Evolutionary conservation across 2,113 vertebrate genomes (phyloP), one percentile per base, ranked within the genome.

Genomic region (Spilogale gracilis): DNA sequence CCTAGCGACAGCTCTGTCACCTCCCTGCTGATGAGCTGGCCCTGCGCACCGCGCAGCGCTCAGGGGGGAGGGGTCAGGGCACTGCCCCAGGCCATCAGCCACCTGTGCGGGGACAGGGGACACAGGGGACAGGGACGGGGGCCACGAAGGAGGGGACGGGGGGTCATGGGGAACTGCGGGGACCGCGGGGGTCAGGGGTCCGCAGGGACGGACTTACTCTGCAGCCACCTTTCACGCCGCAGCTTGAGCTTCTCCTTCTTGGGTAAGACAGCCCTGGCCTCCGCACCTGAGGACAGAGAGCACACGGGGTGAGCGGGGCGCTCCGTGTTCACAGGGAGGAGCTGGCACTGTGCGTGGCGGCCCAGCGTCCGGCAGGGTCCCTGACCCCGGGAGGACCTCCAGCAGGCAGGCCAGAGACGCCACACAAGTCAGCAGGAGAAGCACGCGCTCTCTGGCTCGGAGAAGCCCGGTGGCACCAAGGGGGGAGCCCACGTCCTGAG

Each of bases 231-330:
- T 21, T 99, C 99, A n/a, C 98, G 99, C 71, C 99, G 98, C 98
- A 99, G 99, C 97, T 99, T 99, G 98, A 99, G 99, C 96, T 99
- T 99, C 97, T 99, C 99, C 96, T 99, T 99, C 98, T 99, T 99
- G 23, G 99, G 97, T 96, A 99, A 97, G 81, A 99, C 3, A 0
- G 82, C 45, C 97, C 99, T 99, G 61, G 97, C 97, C 88, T 99
- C 99, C 5, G 96, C 71, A 91, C 97, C 99, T 99, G 95, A 56
- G 74, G 89, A 96, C 43, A 94, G 60, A 94, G 9, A 58, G 58
- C n/a, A 79, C 0, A 0, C 0, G 16, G 56, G 13, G 25, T 87
- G 16, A 88, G 61, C 7, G 11, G 9, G 3, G 60, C 2, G 1
- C 21, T 48, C 61, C 38, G 7, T 10, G 23, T 14, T 25, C 32